Percentiles rank a stretch among this genome's conserved stretches.
phyloP scores from a whole-genome alignment of 2,113 vertebrate genomes.

The Rhinolophus sinicus region DNA sequence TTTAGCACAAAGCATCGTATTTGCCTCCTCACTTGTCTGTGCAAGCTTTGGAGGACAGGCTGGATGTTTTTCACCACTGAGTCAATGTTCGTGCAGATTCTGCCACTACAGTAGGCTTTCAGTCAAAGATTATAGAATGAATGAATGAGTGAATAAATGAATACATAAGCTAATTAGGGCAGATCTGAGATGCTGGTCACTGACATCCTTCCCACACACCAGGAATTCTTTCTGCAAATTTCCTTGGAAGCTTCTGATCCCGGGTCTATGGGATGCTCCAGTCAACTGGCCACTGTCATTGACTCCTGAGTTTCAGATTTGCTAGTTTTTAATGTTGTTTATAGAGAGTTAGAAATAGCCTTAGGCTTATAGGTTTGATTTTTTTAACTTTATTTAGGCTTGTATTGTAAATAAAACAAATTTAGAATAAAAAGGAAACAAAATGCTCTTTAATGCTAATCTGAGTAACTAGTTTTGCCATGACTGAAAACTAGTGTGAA shows the following conservation, averaged over 20 bases:
- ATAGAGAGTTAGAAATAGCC: neutral
- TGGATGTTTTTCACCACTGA: neutral
- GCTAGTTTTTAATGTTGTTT: neutral
- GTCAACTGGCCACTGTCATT: neutral
- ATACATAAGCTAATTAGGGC: neutral
- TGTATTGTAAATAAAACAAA: slow-evolving; percentile 23
- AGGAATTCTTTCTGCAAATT: neutral
- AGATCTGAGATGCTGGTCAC: neutral
- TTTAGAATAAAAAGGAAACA: slow-evolving; percentile 42
- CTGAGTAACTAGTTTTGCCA: neutral
- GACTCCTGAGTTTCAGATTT: neutral
- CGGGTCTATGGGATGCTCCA: neutral
- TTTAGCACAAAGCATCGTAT: neutral
- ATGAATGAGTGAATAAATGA: neutral
- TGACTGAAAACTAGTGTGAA: neutral
- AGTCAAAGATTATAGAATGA: neutral
- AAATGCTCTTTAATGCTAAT: neutral
- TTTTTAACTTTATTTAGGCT: slow-evolving; percentile 27
- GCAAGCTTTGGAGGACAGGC: neutral
- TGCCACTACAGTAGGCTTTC: neutral
- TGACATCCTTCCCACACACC: neutral
- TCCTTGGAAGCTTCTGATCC: neutral
- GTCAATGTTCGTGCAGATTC: neutral
- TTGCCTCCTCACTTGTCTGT: neutral
- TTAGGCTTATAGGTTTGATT: neutral